phyloP scores from a whole-genome alignment of 1,140 invertebrate genomes.

The Neuroterus valhalla region DNA sequence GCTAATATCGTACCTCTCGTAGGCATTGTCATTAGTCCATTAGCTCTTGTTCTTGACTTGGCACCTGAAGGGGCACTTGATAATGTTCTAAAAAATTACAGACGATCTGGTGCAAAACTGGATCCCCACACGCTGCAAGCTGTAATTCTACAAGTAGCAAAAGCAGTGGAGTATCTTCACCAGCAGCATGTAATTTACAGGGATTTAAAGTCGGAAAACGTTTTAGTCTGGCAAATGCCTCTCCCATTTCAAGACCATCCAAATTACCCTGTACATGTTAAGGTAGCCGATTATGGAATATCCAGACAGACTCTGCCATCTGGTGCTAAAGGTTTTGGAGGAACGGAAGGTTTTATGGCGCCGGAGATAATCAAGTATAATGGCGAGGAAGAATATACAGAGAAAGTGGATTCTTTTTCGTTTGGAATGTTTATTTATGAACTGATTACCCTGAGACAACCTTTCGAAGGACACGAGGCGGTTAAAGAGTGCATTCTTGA shows the following conservation, averaged over 20 bases:
- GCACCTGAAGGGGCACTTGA: constrained; percentile 95
- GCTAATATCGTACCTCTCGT: constrained; percentile 94
- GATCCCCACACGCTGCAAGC: constrained; percentile 88
- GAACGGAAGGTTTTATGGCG: constrained; percentile 98
- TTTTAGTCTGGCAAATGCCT: constrained; percentile 96
- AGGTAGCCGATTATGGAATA: constrained; percentile 97
- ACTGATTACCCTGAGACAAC: constrained; percentile 92
- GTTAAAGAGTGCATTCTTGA: constrained; percentile 97
- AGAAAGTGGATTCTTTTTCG: constrained; percentile 99
- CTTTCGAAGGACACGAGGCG: constrained; percentile 95
- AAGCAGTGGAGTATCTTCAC: constrained; percentile 97
- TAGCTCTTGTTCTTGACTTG: constrained; percentile 93
- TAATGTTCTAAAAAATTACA: constrained; percentile 86
- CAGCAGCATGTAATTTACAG: constrained; percentile 95
- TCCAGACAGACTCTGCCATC: constrained; percentile 91
- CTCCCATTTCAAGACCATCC: constrained; percentile 81
- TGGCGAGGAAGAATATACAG: constrained; percentile 98
- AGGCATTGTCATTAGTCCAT: constrained; percentile 89
- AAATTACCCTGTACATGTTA: constrained; percentile 86
- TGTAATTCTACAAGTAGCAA: constrained; percentile 91
- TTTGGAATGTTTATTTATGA: constrained; percentile 99
- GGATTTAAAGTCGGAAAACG: constrained; percentile 98
- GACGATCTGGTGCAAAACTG: constrained; percentile 87
- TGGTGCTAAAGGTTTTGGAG: constrained; percentile 97
- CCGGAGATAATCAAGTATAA: constrained; percentile 99